These are phyloP conservation scores for Papilio polytes DNA, from an alignment of 1,140 invertebrate species.

Conservation along the genomic window DNA sequence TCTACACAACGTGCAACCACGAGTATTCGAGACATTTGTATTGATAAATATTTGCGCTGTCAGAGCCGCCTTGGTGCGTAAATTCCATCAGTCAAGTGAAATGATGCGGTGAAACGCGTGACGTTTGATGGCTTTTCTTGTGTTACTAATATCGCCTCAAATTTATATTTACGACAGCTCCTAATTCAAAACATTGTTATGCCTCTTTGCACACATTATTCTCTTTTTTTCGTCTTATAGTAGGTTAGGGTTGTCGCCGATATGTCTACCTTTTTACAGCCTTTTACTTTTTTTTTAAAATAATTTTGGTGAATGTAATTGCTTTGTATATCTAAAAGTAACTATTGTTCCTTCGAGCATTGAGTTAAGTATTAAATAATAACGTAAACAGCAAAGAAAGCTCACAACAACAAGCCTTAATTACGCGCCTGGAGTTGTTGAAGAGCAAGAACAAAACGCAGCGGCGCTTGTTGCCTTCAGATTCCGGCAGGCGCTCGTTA, in stretches of 20 bases:
- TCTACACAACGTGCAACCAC: too few species aligned
- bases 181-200: not conserved
- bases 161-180: not conserved
- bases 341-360: not conserved
- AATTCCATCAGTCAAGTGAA: slow-evolving; percentile 8
- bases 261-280: too few species aligned
- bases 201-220: not conserved
- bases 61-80: not conserved
- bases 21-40: not conserved
- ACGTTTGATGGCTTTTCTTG: slow-evolving; percentile 10
- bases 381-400: slow-evolving; percentile 24
- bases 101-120: not conserved
- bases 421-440: slow-evolving; percentile 33
- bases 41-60: slow-evolving; percentile 4
- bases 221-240: not conserved
- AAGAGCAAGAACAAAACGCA: slow-evolving; percentile 14
- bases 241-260: too few species aligned
- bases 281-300: not conserved
- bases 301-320: not conserved
- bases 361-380: not conserved
- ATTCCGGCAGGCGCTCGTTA: slow-evolving; percentile 33
- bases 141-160: not conserved
- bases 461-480: slow-evolving; percentile 24
- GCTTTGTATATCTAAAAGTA: not conserved
- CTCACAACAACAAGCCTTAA: slow-evolving; percentile 28